phyloP scores from a whole-genome alignment of 2,113 vertebrate species.

The Elaphurus davidianus region DNA sequence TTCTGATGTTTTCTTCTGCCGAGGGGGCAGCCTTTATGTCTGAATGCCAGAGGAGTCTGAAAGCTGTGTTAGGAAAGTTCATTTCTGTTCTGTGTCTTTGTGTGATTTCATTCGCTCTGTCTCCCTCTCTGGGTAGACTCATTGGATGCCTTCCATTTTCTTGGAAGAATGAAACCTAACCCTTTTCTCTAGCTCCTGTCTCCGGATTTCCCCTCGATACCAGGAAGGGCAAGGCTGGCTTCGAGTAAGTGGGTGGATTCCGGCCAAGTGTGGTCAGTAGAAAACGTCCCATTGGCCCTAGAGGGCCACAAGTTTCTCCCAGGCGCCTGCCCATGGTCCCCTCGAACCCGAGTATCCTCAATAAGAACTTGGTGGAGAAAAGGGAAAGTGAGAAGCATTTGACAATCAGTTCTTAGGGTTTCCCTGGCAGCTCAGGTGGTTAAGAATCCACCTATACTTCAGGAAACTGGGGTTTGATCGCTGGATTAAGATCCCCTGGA shows the following conservation, averaged over 20 bases:
- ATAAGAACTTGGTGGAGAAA: neutral
- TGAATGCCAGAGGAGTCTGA: accelerated
- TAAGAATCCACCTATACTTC: neutral
- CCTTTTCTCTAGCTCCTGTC: neutral
- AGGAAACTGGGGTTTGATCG: neutral
- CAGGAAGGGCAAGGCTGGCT: neutral
- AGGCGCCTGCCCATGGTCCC: accelerated
- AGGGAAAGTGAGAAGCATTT: neutral
- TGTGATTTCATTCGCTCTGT: neutral
- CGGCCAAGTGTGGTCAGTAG: neutral
- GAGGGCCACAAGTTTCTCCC: neutral
- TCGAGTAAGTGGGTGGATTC: neutral
- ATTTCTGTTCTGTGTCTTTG: neutral
- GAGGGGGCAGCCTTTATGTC: neutral
- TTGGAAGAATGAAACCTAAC: neutral
- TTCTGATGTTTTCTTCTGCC: too few species aligned
- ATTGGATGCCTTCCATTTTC: neutral
- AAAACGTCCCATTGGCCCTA: neutral
- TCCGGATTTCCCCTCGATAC: neutral
- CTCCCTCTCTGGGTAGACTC: neutral
- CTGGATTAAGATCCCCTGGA: neutral
- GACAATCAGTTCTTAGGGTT: neutral
- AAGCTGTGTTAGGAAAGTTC: too few species aligned
- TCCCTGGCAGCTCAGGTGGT: neutral
- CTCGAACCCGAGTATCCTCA: neutral